Evolutionary conservation across 1,140 invertebrate species (phyloP).

Genomic region (Pseudomyrmex concolor): DNA sequence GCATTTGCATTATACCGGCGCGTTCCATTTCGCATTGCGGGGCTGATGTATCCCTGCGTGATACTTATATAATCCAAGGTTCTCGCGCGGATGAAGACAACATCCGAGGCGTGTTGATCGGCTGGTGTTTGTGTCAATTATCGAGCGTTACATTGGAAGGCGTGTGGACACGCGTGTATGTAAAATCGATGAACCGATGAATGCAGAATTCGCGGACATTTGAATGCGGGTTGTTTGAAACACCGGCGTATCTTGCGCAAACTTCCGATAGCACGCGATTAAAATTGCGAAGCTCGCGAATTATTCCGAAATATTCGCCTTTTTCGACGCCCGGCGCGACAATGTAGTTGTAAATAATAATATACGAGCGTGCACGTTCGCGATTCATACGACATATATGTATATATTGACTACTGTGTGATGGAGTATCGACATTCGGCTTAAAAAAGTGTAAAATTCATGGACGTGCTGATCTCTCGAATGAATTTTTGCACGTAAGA

Average conservation of each 20-base stretch:
- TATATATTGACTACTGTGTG: neutral
- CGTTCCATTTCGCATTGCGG: neutral
- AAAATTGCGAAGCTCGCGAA: constrained; percentile 12
- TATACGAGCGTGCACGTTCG: neutral
- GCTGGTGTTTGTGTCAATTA: constrained; percentile 47
- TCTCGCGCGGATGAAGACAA: constrained; percentile 48
- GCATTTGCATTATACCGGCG: constrained; percentile 34
- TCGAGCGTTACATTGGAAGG: constrained; percentile 23
- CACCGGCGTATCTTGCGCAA: neutral
- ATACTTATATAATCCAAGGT: constrained; percentile 44
- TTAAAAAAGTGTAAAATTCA: constrained; percentile 1
- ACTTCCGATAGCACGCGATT: neutral
- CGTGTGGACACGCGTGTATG: neutral
- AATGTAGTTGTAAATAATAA: neutral
- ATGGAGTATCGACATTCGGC: neutral
- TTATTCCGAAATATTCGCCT: neutral
- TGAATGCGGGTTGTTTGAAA: constrained; percentile 24
- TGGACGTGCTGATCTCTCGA: neutral
- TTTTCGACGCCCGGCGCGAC: neutral
- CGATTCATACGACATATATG: neutral
- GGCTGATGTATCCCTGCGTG: neutral
- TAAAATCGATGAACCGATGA: constrained; percentile 37
- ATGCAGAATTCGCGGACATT: neutral
- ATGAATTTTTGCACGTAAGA: neutral
- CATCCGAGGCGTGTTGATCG: constrained; percentile 22